Evolutionary conservation across 2,888 invertebrate species (phyloP), one percentile per base, ranked within the genome.

Genomic region (Callosobruchus maculatus): DNA sequence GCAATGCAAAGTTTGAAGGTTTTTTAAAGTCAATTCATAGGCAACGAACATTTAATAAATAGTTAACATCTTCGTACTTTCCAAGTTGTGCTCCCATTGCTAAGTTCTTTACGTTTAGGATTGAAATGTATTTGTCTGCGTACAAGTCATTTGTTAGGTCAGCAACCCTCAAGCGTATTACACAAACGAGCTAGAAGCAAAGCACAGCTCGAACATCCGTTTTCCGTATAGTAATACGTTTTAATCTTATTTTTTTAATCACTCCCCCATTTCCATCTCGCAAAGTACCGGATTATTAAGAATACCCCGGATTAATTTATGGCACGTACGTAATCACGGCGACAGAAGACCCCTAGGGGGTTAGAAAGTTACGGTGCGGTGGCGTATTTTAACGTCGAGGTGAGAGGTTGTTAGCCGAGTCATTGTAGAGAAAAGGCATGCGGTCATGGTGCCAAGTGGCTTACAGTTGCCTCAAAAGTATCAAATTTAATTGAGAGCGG

Each of bases 301-400:
- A 77, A 72, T 71, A 71, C 71, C 70, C 71, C 69, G 70, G 78
- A 79, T 80, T 80, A 80, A 80, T 80, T 79, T 80, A 78, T 78
- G 76, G 78, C 77, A 79, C 77, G 78, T 77, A 74, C 75, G 78
- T 77, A 79, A 80, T 78, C 78, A 74, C 77, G 76, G 77, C 73
- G 75, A 74, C 73, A 74, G 71, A 49, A 71, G 67, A 71, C 67
- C 22, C 20, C n/a, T 21, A 22, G 74, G 30, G 73, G 74, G 70
- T 20, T 67, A 22, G 20, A 21, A 67, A 70, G 70, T 68, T 73
- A 71, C 73, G 31, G 71, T 71, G 68, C 73, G 31, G 71, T 71
- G 68, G 73, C 68, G 73, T 22, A 70, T 49, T 49, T 49, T 18
- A 18, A 18, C 18, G 49, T 18, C 13, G 49, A 7, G 49, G 1